Percentiles rank a stretch among this genome's conserved stretches.
phyloP scores from a whole-genome alignment of 2,888 invertebrate species.

The Petrolisthes cinctipes region DNA sequence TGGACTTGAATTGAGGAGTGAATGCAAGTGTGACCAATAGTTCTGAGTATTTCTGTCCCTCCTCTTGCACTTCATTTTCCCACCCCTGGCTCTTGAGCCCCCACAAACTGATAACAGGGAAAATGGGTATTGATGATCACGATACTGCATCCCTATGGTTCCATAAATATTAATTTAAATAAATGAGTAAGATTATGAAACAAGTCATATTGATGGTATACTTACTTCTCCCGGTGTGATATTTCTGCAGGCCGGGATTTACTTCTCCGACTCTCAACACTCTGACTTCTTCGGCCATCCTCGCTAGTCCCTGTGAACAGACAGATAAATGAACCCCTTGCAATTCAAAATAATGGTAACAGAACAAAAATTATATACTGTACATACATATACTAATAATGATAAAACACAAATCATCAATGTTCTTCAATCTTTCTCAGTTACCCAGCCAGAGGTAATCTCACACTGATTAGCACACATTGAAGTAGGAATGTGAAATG shows the following conservation, averaged over 20 bases:
- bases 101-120: too few relatives aligned
- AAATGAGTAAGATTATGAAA: background rate
- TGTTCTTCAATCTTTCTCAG: conserved; percentile 22
- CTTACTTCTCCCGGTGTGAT: conserved; percentile 59
- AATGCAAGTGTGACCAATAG: too few relatives aligned
- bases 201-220: background rate
- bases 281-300: conserved; percentile 51
- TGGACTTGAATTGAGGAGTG: too few relatives aligned
- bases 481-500: conserved; percentile 30
- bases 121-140: too few relatives aligned
- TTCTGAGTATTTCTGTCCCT: too few relatives aligned
- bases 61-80: too few relatives aligned
- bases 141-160: too few relatives aligned
- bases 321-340: conserved; percentile 34
- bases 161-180: too few relatives aligned
- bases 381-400: background rate
- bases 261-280: conserved; percentile 45
- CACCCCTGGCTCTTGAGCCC: too few relatives aligned
- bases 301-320: conserved; percentile 59
- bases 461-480: conserved; percentile 31
- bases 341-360: background rate
- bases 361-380: conserved; percentile 17
- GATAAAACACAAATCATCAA: conserved; percentile 7
- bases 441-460: conserved; percentile 20
- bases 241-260: conserved; percentile 55